phyloP scores from a whole-genome alignment of 2,888 invertebrate species.

The Nephrotoma appendiculata region DNA sequence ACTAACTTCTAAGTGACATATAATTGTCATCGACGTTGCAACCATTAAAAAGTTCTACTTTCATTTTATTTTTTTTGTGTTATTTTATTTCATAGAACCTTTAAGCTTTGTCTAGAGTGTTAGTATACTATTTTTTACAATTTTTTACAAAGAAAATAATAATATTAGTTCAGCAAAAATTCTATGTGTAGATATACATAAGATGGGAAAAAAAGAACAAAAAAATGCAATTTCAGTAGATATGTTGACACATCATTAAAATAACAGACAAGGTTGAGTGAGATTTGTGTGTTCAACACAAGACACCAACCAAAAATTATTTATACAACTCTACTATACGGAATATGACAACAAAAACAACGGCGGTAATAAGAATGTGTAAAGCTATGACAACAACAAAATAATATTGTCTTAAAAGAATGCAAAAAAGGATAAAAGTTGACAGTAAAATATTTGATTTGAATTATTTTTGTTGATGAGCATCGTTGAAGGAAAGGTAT shows the following conservation, averaged over 20 bases:
- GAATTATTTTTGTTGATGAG: background rate
- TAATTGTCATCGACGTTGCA: background rate
- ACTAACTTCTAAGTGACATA: background rate
- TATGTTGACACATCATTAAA: slow-evolving; percentile 3
- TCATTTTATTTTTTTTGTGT: background rate
- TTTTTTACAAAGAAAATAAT: background rate
- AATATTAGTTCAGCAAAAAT: background rate
- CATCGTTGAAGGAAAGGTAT: background rate
- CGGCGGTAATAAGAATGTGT: background rate
- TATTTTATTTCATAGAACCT: background rate
- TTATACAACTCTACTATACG: background rate
- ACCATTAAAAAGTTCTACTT: background rate
- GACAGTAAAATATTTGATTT: background rate
- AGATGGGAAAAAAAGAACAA: background rate
- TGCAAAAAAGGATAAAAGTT: background rate
- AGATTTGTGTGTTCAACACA: background rate
- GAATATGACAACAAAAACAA: background rate
- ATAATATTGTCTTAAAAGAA: background rate
- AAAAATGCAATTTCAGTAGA: background rate
- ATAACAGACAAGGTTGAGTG: background rate
- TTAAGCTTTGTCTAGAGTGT: background rate
- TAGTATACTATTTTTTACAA: background rate
- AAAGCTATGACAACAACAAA: background rate
- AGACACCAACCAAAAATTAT: background rate
- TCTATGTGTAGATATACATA: background rate